Base-by-base conservation (phyloP, 2,113 vertebrate species). In the Apistogramma diplotaenia region DNA sequence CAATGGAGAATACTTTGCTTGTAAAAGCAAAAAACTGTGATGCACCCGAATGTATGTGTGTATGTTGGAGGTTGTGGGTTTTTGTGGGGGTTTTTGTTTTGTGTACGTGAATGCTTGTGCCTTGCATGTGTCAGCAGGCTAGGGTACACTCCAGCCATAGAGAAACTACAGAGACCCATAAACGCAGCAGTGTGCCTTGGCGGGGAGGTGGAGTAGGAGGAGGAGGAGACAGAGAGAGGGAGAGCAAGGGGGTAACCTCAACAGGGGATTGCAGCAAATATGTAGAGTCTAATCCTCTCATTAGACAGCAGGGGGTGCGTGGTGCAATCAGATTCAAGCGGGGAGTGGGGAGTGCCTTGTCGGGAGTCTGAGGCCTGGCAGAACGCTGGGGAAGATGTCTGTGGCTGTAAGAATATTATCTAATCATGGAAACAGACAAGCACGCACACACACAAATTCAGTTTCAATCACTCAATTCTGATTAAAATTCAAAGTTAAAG, bases 251-350 rank as follows among this genome's bases (percentile, higher is more conserved):
- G 79, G 85, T 51, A 85, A 85, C 78, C 58, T 88, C 76, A 79
- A 79, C 74, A 79, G 84, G 84, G 88, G 85, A 81, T 77, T 67
- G 76, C 70, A 84, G 83, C 80, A 87, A 90, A 89, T 91, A 90
- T 91, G 87, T 89, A 37, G 79, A 84, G 79, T 87, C 81, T 88
- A 82, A 86, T 92, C 88, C 87, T 83, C 76, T 82, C 83, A 84
- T 90, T 90, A 92, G 81, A 88, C 91, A 81, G 92, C 87, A 84
- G 89, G 86, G 92, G 90, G 89, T 40, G 91, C 54, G 85, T 76
- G 87, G 71, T 81, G 89, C 62, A 89, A 91, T 87, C 60, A 87
- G 81, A 88, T 78, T 79, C 81, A 49, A 89, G 78, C 11, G 29
- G 67, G 62, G 75, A 60, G 55, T 25, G 81, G 70, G 43, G 13